Conservation (phyloP, 2,888 invertebrate species). For the Zonitis immaculata region DNA sequence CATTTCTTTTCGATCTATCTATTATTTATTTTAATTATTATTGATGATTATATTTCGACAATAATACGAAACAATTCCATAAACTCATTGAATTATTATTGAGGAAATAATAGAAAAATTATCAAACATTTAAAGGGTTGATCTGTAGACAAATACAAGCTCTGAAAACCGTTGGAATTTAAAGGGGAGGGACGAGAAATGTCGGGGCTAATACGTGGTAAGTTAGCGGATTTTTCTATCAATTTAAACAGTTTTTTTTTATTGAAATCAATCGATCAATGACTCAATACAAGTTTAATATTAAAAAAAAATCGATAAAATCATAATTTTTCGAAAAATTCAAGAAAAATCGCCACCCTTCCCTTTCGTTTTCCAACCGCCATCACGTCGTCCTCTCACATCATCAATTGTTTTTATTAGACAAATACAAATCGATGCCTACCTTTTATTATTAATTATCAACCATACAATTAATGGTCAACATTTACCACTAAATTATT, state of each 20-base stretch:
- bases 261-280: background rate
- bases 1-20: conserved; percentile 46
- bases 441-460: background rate
- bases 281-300: background rate
- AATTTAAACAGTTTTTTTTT: background rate
- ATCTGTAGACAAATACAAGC: conserved; percentile 15
- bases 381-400: conserved; percentile 4
- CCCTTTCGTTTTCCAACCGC: conserved; percentile 3
- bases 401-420: background rate
- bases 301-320: background rate
- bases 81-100: conserved; percentile 4
- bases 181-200: conserved; percentile 28
- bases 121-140: conserved; percentile 4
- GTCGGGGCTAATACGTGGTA: background rate
- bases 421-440: conserved; percentile 1
- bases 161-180: conserved; percentile 34
- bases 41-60: background rate
- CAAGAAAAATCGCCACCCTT: conserved; percentile 4
- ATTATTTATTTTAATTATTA: background rate
- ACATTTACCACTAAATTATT: background rate
- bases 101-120: conserved; percentile 4
- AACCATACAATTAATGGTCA: background rate
- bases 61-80: background rate
- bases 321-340: background rate
- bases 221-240: background rate